Conservation (phyloP, 1,140 invertebrate species). For the Lepidurus apus region DNA sequence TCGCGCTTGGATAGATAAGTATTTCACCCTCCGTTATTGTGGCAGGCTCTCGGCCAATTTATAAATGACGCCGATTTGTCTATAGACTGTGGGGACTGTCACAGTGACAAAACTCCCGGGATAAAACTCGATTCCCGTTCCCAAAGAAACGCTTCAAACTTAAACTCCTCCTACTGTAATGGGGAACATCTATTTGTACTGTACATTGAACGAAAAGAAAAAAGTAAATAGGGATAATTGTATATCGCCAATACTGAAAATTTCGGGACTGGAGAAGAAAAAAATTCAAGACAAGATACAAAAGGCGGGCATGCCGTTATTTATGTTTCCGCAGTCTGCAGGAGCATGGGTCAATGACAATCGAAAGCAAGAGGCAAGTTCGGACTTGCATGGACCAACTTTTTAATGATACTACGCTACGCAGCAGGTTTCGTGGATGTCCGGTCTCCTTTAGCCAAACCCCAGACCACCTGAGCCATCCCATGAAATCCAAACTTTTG, state of each 20-base stretch:
- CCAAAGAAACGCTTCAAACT: no score
- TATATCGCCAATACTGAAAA: neutral
- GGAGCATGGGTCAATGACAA: conserved; percentile 18
- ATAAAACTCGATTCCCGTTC: no score
- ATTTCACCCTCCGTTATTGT: neutral
- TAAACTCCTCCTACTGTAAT: no score
- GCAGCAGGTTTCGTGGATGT: conserved; percentile 3
- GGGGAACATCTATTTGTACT: no score
- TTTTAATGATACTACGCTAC: conserved; percentile 2
- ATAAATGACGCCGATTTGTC: conserved; percentile 15
- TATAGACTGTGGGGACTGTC: neutral
- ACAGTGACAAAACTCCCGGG: no score
- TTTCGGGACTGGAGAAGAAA: neutral
- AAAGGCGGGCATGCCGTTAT: neutral
- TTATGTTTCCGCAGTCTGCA: conserved; percentile 4
- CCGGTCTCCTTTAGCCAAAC: neutral
- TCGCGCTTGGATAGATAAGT: neutral
- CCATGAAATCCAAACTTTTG: neutral
- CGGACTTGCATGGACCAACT: neutral
- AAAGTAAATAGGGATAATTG: no score
- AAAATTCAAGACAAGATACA: neutral
- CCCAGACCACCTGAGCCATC: neutral
- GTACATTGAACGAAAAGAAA: no score
- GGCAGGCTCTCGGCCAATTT: neutral
- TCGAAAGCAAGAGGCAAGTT: neutral